Conservation (phyloP, 2,113 vertebrate species). For the Tichodroma muraria region DNA sequence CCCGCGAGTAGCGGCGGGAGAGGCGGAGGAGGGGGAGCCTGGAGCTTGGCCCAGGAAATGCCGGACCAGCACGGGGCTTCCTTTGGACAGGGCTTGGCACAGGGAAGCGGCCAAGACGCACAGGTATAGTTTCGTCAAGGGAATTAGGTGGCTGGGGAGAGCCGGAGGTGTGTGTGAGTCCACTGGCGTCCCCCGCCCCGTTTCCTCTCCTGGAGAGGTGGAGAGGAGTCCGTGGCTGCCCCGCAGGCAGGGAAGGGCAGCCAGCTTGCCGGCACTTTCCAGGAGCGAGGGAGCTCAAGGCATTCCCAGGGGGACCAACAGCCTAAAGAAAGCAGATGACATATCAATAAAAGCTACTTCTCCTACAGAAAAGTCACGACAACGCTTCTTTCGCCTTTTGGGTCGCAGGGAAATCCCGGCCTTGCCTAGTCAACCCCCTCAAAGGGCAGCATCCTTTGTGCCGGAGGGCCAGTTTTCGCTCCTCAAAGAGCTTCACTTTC, state of each 20-base stretch:
- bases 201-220: not conserved
- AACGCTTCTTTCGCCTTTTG: not conserved
- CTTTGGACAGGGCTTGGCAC: not conserved
- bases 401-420: not conserved
- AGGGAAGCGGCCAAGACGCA: not conserved
- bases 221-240: not conserved
- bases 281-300: not conserved
- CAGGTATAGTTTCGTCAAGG: not conserved
- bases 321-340: not conserved
- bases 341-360: not conserved
- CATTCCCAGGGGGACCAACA: not conserved
- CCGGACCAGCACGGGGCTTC: not conserved
- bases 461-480: not conserved
- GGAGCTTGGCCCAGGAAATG: not conserved
- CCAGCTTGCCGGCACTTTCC: not conserved
- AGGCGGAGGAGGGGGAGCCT: not conserved
- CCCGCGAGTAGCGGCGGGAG: not conserved
- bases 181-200: too few species aligned
- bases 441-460: not conserved
- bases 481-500: not conserved
- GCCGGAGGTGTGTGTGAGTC: not conserved
- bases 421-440: not conserved
- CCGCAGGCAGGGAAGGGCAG: not conserved
- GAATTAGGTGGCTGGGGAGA: not conserved
- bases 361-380: not conserved